Evolutionary conservation across 2,888 invertebrate genomes (phyloP).

Genomic region (Orthosia gothica): DNA sequence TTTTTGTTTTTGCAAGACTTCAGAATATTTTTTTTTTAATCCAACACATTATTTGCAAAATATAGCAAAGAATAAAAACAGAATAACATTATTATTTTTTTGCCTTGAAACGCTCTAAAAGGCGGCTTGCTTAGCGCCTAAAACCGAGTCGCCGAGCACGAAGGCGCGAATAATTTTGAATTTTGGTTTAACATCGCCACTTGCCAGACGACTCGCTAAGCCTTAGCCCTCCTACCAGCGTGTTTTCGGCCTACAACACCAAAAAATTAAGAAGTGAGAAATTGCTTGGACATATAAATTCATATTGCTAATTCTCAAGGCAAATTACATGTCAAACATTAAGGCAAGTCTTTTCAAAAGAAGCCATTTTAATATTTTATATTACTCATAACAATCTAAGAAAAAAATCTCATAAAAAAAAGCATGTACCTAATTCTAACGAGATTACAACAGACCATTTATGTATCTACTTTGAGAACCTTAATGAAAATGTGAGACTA

Average conservation of each 20-base stretch:
- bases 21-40: background rate
- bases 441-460: constrained; percentile 11
- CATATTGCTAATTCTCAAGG: background rate
- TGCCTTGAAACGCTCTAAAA: too few relatives aligned
- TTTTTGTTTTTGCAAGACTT: background rate
- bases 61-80: too few relatives aligned
- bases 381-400: background rate
- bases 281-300: background rate
- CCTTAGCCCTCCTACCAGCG: too few relatives aligned
- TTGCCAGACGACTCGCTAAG: too few relatives aligned
- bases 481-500: constrained; percentile 6
- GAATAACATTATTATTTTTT: too few relatives aligned
- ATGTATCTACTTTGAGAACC: constrained; percentile 6
- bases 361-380: background rate
- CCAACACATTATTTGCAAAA: background rate
- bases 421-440: too few relatives aligned
- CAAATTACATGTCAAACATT: background rate
- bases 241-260: too few relatives aligned
- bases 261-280: background rate
- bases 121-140: too few relatives aligned
- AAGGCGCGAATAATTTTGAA: too few relatives aligned
- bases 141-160: too few relatives aligned
- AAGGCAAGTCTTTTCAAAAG: background rate
- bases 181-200: too few relatives aligned
- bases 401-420: background rate